Evolutionary conservation across 2,113 vertebrate genomes (phyloP).

Genomic region (Microcebus ravelobensis): DNA sequence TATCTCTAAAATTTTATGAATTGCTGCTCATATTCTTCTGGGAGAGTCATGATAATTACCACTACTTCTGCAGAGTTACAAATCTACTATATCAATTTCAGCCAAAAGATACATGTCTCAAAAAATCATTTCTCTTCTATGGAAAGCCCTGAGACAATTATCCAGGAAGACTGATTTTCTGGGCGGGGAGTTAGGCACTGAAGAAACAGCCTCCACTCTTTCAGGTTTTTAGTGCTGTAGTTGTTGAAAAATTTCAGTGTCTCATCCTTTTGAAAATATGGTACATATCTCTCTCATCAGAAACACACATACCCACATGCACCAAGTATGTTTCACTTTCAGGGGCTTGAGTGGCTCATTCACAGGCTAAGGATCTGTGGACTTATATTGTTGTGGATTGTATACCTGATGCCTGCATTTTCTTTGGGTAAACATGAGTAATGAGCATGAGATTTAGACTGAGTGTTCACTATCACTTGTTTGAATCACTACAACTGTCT

Average conservation of each 20-base stretch:
- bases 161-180: not conserved
- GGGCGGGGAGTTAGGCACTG: not conserved
- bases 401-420: not conserved
- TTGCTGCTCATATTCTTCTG: conserved; percentile 48
- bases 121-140: conserved; percentile 46
- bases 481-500: not conserved
- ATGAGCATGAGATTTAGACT: not conserved
- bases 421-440: not conserved
- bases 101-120: conserved; percentile 49
- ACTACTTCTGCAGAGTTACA: conserved; percentile 57
- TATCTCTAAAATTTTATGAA: conserved; percentile 15
- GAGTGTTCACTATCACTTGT: not conserved
- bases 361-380: not conserved
- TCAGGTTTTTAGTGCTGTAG: not conserved
- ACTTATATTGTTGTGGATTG: rapidly evolving
- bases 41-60: conserved; percentile 45
- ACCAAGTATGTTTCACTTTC: not conserved
- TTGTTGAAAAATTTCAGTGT: not conserved
- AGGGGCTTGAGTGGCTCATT: not conserved
- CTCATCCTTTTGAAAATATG: not conserved
- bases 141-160: conserved; percentile 25
- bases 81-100: conserved; percentile 64
- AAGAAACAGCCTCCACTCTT: not conserved
- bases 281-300: not conserved
- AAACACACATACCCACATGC: not conserved